Evolutionary conservation across 92 coral and sea anemone genomes (phyloP), one percentile per base, ranked within the genome.

Genomic region (Siderastrea radians): DNA sequence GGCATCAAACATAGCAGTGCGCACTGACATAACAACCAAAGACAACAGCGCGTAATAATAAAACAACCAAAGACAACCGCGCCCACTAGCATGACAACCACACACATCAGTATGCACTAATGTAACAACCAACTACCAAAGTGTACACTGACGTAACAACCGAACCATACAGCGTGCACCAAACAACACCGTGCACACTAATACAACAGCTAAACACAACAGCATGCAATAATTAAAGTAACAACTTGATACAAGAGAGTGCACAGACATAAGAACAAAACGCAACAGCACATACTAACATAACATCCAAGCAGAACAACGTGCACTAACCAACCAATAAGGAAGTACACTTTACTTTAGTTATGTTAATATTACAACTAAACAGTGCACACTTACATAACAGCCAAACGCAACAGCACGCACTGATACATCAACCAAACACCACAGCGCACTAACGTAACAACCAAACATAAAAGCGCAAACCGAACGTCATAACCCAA

Each of bases 391-490:
- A 67, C 47, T 17, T 19, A 67, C 72, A 48, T 67, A 26, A 67
- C 72, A 67, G 10, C 38, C 45, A 67, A 67, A 67, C 48, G 38
- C 72, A 67, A 26, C 12, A 55, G 12, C 61, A 8, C 48, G 44
- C 14, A 67, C 47, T 17, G 38, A 67, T 48, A 48, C 38, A 26
- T 19, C 72, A 67, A 38, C 38, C 45, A 67, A 26, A 5, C 45
- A 67, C 44, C 10, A 8, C 10, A 26, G 72, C 72, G 72, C 72
- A 44, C 49, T 67, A 26, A 67, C 72, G 72, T 67, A 67, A 67
- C 72, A 67, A 67, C 11, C 72, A 67, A 67, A 67, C 14, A 67
- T 48, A 67, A 55, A 2, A 55, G 12, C 61, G 61, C 4, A 14
- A 5, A 55, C 61, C 38, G 38, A 26, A 26, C 38, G 38, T 26